Percentiles rank a stretch among this genome's conserved stretches.
phyloP scores from a whole-genome alignment of 2,113 vertebrate genomes.

The Petromus typicus region DNA sequence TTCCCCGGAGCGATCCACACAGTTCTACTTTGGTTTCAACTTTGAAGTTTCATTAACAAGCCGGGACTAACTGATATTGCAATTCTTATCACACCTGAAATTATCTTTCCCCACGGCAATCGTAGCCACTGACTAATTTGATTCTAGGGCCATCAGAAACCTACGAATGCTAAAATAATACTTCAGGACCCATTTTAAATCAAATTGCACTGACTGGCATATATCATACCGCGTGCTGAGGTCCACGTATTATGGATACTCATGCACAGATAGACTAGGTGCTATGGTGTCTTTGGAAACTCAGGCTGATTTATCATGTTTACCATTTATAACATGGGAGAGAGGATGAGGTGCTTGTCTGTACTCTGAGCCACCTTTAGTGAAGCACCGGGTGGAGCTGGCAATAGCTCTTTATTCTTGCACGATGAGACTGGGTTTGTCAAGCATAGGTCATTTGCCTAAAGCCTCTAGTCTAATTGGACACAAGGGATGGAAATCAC shows the following conservation, averaged over 20 bases:
- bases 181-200: slow-evolving; percentile 50
- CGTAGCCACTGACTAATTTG: slow-evolving; percentile 35
- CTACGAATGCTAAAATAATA: not conserved
- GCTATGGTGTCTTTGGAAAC: not conserved
- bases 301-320: not conserved
- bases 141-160: slow-evolving; percentile 56
- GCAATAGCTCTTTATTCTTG: not conserved
- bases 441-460: not conserved
- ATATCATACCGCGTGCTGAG: not conserved
- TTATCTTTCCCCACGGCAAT: slow-evolving; percentile 63
- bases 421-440: not conserved
- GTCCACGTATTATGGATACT: not conserved
- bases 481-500: rapidly evolving
- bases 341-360: too few species aligned
- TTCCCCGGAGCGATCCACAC: slow-evolving; percentile 80
- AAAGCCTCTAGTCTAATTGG: not conserved
- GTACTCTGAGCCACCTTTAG: rapidly evolving
- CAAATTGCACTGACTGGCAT: not conserved
- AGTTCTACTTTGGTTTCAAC: slow-evolving; percentile 80
- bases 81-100: slow-evolving; percentile 71
- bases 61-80: slow-evolving; percentile 80
- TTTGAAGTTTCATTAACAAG: slow-evolving; percentile 88
- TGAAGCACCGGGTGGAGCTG: not conserved
- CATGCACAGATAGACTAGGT: not conserved
- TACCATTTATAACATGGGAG: not conserved